Evolutionary conservation across 1,140 invertebrate species (phyloP).

Genomic region (Brachionus manjavacas): DNA sequence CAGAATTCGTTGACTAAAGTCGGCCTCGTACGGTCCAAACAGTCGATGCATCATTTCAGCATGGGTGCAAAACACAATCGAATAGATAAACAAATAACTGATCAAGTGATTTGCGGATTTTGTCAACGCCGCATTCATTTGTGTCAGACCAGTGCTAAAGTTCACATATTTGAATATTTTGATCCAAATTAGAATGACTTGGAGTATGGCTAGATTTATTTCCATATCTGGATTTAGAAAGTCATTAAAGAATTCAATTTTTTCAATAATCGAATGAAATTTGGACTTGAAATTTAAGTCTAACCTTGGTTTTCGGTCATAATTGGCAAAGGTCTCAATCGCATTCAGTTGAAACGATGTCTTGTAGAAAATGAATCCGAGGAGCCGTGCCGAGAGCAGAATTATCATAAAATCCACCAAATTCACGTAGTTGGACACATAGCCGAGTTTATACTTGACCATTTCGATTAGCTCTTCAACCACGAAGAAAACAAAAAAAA

Average conservation of each 20-base stretch:
- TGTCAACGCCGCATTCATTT: not conserved
- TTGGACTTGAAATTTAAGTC: not conserved
- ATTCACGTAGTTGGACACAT: not conserved
- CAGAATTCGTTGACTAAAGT: not conserved
- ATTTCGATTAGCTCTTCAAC: not conserved
- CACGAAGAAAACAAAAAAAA: not conserved
- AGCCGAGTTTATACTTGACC: not conserved
- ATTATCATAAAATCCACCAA: not conserved
- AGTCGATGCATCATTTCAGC: conserved; percentile 8
- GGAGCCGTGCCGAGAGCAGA: not conserved
- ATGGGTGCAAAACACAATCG: not conserved
- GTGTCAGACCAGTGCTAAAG: not conserved
- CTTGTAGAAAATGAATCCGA: not conserved
- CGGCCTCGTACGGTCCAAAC: not conserved
- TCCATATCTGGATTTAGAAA: not conserved
- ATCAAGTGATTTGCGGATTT: not conserved
- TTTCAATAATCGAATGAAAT: not conserved
- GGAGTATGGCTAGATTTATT: not conserved
- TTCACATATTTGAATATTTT: conserved; percentile 33
- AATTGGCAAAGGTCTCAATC: not conserved
- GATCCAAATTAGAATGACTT: conserved; percentile 21
- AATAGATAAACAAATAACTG: conserved; percentile 13
- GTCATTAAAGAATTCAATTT: not conserved
- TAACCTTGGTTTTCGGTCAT: not conserved
- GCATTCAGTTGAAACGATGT: not conserved